A percentile compares a stretch with the other conserved stretches of the same genome.
phyloP scores from a whole-genome alignment of 2,797 vertebrate species.

The Rhinogobio ventralis region DNA sequence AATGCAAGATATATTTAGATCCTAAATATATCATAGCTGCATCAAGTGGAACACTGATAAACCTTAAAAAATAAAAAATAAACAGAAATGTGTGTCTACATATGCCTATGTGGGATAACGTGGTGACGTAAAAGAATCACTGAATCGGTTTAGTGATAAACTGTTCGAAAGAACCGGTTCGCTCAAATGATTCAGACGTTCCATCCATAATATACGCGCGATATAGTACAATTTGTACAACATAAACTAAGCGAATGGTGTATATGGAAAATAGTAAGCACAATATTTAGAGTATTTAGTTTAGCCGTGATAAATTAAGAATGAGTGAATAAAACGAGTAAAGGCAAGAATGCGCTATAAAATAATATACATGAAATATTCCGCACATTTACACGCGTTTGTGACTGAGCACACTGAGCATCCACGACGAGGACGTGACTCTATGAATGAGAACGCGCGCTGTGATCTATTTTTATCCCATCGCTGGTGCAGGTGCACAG shows the following conservation, averaged over 20 bases:
- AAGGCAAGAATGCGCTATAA: background rate
- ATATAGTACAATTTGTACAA: too few species aligned
- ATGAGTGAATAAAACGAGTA: background rate
- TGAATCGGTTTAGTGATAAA: background rate
- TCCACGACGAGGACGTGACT: constrained; percentile 3
- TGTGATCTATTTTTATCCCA: constrained; percentile 51
- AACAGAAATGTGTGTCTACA: background rate
- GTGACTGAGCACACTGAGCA: background rate
- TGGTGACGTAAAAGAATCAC: background rate
- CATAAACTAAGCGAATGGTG: background rate
- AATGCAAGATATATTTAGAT: background rate
- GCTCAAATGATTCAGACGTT: background rate
- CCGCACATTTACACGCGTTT: too few species aligned
- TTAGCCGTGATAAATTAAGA: background rate
- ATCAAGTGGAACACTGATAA: background rate
- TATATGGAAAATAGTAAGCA: background rate
- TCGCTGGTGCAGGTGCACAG: constrained; percentile 70
- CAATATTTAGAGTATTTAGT: background rate
- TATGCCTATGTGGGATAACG: background rate
- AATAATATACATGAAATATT: too few species aligned
- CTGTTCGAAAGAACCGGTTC: background rate
- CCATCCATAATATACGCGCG: background rate
- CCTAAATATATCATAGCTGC: background rate
- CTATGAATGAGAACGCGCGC: constrained; percentile 22
- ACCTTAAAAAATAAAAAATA: background rate